phyloP scores from a whole-genome alignment of 2,113 vertebrate genomes.

The Lucifuga dentata region DNA sequence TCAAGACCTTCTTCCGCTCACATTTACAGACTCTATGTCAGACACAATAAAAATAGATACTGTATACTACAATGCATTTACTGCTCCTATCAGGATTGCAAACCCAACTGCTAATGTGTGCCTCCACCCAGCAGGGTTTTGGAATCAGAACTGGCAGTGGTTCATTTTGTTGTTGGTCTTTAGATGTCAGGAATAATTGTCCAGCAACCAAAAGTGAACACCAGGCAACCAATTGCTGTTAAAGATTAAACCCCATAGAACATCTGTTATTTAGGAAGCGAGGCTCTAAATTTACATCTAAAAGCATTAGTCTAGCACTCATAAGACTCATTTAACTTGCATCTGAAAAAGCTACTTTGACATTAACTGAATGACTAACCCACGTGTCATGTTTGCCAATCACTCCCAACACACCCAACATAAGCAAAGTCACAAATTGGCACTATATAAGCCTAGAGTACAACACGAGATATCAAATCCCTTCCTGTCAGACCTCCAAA shows the following conservation, averaged over 20 bases:
- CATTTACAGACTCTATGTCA: background rate
- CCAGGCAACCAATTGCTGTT: too few species aligned
- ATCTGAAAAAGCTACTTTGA: too few species aligned
- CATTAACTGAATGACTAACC: too few species aligned
- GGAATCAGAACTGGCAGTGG: background rate
- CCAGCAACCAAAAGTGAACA: background rate
- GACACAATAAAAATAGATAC: too few species aligned
- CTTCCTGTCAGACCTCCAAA: too few species aligned
- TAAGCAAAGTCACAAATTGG: too few species aligned
- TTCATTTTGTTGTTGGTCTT: background rate
- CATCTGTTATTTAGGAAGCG: constrained; percentile 6
- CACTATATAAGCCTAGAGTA: too few species aligned
- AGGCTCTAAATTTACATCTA: background rate
- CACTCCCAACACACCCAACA: too few species aligned
- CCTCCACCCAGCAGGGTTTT: constrained; percentile 5
- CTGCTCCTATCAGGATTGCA: too few species aligned
- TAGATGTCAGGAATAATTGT: constrained; percentile 2
- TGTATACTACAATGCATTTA: too few species aligned
- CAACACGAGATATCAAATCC: background rate
- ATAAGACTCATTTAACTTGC: background rate
- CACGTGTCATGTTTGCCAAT: too few species aligned
- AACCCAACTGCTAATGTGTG: background rate
- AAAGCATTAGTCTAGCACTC: background rate
- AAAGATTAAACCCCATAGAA: too few species aligned
- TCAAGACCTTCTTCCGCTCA: constrained; percentile 21